Conservation (phyloP, 2,113 vertebrate genomes). For the Peromyscus californicus region DNA sequence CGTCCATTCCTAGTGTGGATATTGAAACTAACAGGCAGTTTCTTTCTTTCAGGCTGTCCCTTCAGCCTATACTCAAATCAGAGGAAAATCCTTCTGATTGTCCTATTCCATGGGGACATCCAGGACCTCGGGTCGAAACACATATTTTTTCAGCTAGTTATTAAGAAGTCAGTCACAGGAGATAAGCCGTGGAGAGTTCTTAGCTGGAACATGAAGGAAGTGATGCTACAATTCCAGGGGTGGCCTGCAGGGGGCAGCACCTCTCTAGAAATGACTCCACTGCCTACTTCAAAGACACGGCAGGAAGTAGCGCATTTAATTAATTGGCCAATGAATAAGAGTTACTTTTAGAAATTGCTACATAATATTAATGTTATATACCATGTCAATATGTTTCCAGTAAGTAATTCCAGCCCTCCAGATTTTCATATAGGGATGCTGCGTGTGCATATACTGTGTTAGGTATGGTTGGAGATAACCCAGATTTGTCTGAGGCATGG, state of each 20-base stretch:
- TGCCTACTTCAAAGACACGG: not conserved
- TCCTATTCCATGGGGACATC: not conserved
- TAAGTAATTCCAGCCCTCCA: conserved; percentile 28
- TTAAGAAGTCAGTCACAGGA: not conserved
- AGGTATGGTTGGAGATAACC: conserved; percentile 6
- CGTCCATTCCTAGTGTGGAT: not conserved
- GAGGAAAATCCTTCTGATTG: not conserved
- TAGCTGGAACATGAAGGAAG: not conserved
- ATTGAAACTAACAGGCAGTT: not conserved
- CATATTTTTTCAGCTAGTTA: conserved; percentile 62
- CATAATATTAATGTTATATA: not conserved
- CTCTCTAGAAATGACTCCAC: conserved; percentile 31
- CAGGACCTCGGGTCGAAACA: not conserved
- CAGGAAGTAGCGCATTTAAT: conserved; percentile 13
- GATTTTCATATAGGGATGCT: conserved; percentile 12
- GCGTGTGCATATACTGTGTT: conserved; percentile 9
- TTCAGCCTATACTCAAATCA: not conserved
- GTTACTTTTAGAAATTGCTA: not conserved
- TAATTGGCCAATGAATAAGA: conserved; percentile 47
- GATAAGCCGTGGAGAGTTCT: not conserved
- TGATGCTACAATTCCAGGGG: not conserved
- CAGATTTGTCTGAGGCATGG: not conserved
- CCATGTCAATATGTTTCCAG: conserved; percentile 28
- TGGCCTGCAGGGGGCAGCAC: not conserved
- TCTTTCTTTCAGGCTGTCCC: not conserved